Conservation (phyloP, 2,797 vertebrate genomes). For the Meda fulgida region DNA sequence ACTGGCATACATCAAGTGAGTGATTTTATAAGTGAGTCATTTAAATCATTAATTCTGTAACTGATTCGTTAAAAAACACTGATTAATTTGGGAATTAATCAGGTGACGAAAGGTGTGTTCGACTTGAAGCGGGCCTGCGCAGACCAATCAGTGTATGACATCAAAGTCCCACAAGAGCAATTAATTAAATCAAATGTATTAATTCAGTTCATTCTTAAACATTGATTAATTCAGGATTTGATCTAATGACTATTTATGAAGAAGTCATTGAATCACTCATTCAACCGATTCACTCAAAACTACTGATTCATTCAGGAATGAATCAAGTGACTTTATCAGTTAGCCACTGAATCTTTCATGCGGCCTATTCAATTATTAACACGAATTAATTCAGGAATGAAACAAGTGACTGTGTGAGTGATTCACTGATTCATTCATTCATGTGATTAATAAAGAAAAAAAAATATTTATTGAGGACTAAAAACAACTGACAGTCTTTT, state of each 20-base stretch:
- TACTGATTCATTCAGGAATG: background rate
- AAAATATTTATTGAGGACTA: background rate
- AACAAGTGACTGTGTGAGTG: background rate
- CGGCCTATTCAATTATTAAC: background rate
- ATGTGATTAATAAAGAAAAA: background rate
- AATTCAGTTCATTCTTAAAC: background rate
- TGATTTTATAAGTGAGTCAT: background rate
- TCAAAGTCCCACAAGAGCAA: accelerated
- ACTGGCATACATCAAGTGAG: background rate
- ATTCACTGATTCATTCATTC: background rate
- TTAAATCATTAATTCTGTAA: background rate
- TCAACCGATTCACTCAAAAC: background rate
- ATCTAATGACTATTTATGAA: background rate
- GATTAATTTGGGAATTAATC: background rate
- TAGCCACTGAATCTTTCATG: background rate
- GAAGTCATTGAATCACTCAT: background rate
- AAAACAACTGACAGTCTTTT: too few species aligned
- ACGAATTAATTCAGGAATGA: background rate
- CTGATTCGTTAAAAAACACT: background rate
- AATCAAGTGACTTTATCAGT: background rate
- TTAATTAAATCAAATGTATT: background rate
- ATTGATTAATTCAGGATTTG: background rate
- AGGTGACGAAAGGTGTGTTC: background rate
- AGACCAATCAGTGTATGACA: background rate
- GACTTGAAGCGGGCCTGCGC: background rate